Evolutionary conservation across 2,113 vertebrate genomes (phyloP).

Genomic region (Hystrix brachyura): DNA sequence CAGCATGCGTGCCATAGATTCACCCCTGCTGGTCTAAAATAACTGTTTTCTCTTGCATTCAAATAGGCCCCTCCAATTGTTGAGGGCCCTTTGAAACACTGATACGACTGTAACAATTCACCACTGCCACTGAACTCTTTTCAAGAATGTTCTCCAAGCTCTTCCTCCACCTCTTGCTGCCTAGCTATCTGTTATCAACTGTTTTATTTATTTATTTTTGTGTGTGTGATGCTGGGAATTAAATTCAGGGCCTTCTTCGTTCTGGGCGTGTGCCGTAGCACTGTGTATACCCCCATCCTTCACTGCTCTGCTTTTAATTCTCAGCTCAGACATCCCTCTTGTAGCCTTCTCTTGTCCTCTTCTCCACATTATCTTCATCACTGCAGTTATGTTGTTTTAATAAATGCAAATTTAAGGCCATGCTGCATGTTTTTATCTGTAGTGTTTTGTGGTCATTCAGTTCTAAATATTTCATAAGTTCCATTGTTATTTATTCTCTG

Average conservation of each 20-base stretch:
- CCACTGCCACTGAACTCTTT: background rate
- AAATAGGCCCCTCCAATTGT: background rate
- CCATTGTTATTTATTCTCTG: conserved; percentile 43
- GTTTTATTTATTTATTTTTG: background rate
- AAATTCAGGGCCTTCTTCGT: background rate
- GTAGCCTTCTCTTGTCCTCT: background rate
- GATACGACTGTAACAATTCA: background rate
- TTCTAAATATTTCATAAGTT: conserved; percentile 68
- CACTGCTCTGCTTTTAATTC: background rate
- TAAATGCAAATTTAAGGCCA: conserved; percentile 36
- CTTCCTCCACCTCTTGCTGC: background rate
- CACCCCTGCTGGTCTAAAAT: background rate
- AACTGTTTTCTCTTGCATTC: background rate
- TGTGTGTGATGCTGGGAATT: background rate
- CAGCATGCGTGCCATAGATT: background rate
- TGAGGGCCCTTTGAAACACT: background rate
- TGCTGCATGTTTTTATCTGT: conserved; percentile 17
- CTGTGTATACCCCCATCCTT: background rate
- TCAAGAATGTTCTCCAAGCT: background rate
- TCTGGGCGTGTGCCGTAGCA: background rate
- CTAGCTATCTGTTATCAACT: background rate
- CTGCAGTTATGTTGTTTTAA: background rate
- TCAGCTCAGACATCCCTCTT: background rate
- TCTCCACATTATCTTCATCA: background rate
- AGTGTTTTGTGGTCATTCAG: conserved; percentile 55